Evolutionary conservation across 2,797 vertebrate genomes (phyloP).

Genomic region (Poliocrania exsul): DNA sequence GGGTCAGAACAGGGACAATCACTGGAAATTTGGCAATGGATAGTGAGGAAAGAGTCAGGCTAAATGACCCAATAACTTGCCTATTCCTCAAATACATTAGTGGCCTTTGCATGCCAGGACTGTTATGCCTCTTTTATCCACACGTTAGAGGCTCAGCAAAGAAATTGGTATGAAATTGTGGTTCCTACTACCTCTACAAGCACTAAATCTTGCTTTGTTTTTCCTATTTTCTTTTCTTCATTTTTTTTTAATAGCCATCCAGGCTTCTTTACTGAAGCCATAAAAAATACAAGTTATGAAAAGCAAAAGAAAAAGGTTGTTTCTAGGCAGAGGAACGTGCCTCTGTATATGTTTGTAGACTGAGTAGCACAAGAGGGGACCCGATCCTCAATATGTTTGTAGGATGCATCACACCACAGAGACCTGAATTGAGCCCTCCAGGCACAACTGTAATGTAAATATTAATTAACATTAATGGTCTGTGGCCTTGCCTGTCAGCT

Average conservation of each 20-base stretch:
- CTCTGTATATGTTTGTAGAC: background rate
- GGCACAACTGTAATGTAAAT: conserved; percentile 59
- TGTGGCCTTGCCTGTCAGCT: conserved; percentile 45
- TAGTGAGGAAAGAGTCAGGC: background rate
- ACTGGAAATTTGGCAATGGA: background rate
- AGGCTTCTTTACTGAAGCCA: conserved; percentile 35
- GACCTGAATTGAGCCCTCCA: conserved; percentile 23
- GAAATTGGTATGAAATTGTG: background rate
- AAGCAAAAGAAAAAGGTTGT: conserved; percentile 17
- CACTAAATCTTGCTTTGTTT: conserved; percentile 59
- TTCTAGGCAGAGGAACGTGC: background rate
- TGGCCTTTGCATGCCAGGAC: background rate
- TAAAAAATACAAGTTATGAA: conserved; percentile 56
- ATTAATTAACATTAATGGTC: conserved; percentile 68
- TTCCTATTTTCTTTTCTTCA: conserved; percentile 37
- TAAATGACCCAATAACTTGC: background rate
- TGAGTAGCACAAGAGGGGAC: conserved; percentile 4
- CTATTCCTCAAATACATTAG: background rate
- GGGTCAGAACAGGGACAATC: background rate
- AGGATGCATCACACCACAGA: background rate
- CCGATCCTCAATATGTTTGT: conserved; percentile 12
- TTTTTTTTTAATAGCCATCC: conserved; percentile 38
- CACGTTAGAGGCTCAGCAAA: background rate
- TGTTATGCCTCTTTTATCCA: background rate
- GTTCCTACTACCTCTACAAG: background rate